Percentiles rank a stretch among this genome's conserved stretches.
Evolutionary conservation across 2,888 invertebrate species (phyloP).

Genomic region (Athetis lepigone): DNA sequence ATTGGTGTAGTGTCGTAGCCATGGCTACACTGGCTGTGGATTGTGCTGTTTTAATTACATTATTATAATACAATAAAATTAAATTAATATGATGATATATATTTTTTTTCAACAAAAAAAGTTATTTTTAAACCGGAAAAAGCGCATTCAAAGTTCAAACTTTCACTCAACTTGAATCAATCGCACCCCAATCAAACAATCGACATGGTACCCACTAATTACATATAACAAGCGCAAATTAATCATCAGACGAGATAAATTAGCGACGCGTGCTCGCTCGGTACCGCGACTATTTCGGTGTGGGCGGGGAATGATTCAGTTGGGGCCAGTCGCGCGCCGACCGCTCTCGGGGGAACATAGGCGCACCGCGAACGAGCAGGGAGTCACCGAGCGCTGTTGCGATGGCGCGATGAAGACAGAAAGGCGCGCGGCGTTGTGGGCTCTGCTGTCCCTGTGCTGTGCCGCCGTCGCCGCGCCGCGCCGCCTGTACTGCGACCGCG

Average conservation of each 20-base stretch:
- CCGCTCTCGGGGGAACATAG: constrained; percentile 81
- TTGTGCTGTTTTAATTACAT: not conserved
- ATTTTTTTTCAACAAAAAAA: not conserved
- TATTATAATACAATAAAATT: not conserved
- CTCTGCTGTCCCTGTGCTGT: constrained; percentile 81
- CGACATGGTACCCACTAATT: constrained; percentile 78
- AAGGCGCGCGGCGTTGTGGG: constrained; percentile 88
- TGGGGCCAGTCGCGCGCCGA: constrained; percentile 87
- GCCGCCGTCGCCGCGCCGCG: constrained; percentile 80
- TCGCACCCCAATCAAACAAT: constrained; percentile 66
- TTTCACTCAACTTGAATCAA: constrained; percentile 52
- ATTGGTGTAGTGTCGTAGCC: not conserved
- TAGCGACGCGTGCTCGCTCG: constrained; percentile 75
- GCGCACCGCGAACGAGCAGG: constrained; percentile 66
- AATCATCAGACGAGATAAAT: constrained; percentile 84
- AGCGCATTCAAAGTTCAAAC: constrained; percentile 21
- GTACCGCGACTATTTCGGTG: constrained; percentile 84
- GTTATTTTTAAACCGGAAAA: not conserved
- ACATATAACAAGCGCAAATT: constrained; percentile 82
- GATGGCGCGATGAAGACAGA: constrained; percentile 89
- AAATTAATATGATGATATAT: not conserved
- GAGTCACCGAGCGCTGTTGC: constrained; percentile 77
- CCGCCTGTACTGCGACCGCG: constrained; percentile 89
- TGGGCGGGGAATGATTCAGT: constrained; percentile 77
- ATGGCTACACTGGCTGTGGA: not conserved